Evolutionary conservation across 2,113 vertebrate species (phyloP).

Genomic region (Capreolus pygargus): DNA sequence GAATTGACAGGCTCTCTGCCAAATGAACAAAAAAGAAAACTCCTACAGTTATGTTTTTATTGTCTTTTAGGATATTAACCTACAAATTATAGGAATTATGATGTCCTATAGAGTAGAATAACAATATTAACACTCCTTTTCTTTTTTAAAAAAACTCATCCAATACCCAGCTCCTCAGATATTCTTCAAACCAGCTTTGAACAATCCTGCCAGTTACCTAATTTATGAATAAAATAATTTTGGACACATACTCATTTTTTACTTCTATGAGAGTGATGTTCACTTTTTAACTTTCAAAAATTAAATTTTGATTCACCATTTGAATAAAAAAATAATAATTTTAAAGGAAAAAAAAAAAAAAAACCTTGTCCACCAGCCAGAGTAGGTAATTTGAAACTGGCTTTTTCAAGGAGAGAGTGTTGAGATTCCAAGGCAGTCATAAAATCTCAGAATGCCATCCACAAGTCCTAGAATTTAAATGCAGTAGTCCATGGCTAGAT

Average conservation of each 20-base stretch:
- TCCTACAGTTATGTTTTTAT: not conserved
- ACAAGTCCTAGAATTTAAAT: conserved; percentile 42
- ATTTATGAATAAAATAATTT: not conserved
- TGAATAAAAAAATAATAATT: not conserved
- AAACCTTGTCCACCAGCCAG: not conserved
- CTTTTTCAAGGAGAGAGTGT: not conserved
- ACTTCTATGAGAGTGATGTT: not conserved
- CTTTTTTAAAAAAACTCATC: not conserved
- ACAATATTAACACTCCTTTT: not conserved
- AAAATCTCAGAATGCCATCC: conserved; percentile 13
- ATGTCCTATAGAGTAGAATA: not conserved
- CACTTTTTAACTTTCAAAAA: not conserved
- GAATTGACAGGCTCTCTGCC: not conserved
- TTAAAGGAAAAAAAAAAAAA: not conserved
- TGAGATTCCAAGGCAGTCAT: conserved; percentile 27
- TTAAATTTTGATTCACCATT: not conserved
- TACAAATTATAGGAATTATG: not conserved
- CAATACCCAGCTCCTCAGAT: not conserved
- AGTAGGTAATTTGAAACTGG: not conserved
- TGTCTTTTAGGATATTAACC: not conserved
- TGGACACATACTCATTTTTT: not conserved
- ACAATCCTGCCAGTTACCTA: not conserved
- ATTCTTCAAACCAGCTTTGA: not conserved
- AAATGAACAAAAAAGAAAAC: not conserved
- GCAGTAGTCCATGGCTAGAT: not conserved